Conservation (phyloP, 2,797 vertebrate genomes). For the Squalus acanthias region DNA sequence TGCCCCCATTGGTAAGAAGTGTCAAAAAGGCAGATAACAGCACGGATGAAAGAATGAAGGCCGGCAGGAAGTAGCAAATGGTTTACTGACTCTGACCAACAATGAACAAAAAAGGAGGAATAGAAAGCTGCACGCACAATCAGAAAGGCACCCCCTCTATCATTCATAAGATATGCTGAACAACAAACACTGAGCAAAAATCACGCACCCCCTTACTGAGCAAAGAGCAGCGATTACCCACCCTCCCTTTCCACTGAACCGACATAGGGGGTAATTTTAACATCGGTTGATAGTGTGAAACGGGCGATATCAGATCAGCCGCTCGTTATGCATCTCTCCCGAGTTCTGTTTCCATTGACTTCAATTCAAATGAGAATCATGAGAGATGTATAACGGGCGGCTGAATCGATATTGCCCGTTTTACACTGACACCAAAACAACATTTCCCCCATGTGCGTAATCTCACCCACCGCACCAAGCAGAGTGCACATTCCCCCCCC, state of each 20-base stretch:
- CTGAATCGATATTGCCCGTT: not conserved
- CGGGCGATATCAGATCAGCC: not conserved
- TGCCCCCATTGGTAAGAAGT: not conserved
- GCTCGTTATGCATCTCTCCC: not conserved
- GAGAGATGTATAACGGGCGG: not conserved
- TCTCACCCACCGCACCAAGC: not conserved
- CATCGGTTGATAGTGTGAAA: not conserved
- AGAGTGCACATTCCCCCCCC: not conserved
- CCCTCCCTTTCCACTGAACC: not conserved
- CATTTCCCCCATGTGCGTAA: not conserved
- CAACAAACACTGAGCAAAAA: not conserved
- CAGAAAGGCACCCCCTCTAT: not conserved
- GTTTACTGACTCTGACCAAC: not conserved
- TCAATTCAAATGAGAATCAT: too few relatives aligned
- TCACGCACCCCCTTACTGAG: not conserved
- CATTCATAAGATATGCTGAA: not conserved
- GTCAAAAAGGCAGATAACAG: not conserved
- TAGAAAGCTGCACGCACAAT: not conserved
- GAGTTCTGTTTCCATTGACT: not conserved
- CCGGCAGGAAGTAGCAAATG: not conserved
- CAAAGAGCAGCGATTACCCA: not conserved
- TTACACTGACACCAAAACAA: not conserved
- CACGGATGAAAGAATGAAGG: not conserved
- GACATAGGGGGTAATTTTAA: not conserved
- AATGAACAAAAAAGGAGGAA: not conserved